phyloP scores from a whole-genome alignment of 2,113 vertebrate genomes.

The Psilopsiagon aurifrons region DNA sequence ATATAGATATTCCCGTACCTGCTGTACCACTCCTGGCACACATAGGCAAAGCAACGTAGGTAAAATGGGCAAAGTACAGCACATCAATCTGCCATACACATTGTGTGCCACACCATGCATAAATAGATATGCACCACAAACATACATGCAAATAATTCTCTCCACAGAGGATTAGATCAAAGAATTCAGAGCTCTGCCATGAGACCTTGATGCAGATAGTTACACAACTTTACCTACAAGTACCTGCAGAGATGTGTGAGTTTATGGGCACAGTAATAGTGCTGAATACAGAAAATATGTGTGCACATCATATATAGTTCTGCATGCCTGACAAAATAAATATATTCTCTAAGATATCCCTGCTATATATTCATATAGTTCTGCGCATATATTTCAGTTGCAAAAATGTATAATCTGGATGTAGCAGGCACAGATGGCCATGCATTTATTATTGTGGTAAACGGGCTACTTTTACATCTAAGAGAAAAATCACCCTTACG shows the following conservation, averaged over 20 bases:
- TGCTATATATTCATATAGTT: background rate
- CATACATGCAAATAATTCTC: background rate
- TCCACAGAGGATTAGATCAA: background rate
- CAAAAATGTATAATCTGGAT: background rate
- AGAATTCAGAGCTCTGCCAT: background rate
- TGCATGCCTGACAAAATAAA: background rate
- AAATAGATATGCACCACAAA: background rate
- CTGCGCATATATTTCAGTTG: background rate
- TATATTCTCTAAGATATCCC: accelerated
- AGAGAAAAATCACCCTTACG: background rate
- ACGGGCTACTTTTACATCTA: accelerated
- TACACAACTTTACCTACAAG: background rate
- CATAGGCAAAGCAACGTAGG: background rate
- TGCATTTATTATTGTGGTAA: background rate
- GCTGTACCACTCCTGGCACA: background rate
- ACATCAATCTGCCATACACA: background rate
- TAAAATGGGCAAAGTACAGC: background rate
- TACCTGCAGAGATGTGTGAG: background rate
- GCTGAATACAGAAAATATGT: background rate
- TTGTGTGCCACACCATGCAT: accelerated
- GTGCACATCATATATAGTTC: accelerated
- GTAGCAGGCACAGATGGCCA: accelerated
- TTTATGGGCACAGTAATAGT: background rate
- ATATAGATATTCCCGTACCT: slow-evolving; percentile 29
- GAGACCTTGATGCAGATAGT: accelerated